Conservation (phyloP, 2,888 invertebrate species). For the Limulus polyphemus region DNA sequence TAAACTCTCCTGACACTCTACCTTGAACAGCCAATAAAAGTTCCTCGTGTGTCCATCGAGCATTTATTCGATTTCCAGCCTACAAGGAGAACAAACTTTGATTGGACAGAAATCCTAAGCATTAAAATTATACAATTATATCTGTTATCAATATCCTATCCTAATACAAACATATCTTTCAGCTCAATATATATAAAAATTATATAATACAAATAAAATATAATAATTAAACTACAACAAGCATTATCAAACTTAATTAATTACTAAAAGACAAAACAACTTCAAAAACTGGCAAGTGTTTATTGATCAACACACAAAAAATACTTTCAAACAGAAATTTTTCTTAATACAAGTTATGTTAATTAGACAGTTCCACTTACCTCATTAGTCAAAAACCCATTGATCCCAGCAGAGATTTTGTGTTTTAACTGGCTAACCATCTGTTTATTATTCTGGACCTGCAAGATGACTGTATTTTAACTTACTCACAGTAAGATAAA, state of each 20-base stretch:
- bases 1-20: conserved; percentile 34
- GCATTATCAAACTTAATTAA: too few relatives aligned
- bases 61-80: conserved; percentile 55
- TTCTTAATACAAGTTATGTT: too few relatives aligned
- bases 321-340: too few relatives aligned
- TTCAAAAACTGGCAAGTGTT: too few relatives aligned
- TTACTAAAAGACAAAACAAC: too few relatives aligned
- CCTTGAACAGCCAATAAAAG: conserved; percentile 80
- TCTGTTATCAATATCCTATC: background rate
- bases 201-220: too few relatives aligned
- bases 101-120: too few relatives aligned
- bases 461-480: conserved; percentile 5
- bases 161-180: background rate
- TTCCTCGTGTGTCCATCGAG: conserved; percentile 88
- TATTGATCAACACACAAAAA: too few relatives aligned
- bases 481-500: too few relatives aligned
- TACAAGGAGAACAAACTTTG: conserved; percentile 5
- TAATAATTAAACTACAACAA: too few relatives aligned
- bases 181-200: too few relatives aligned
- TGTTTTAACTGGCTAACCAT: conserved; percentile 72
- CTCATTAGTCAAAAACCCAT: conserved; percentile 40
- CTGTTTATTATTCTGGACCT: conserved; percentile 94
- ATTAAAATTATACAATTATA: too few relatives aligned
- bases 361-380: conserved; percentile 9
- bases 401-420: conserved; percentile 52